A percentile compares a stretch with the other conserved stretches of the same genome.
These are phyloP conservation scores for Petrocephalus zakoni DNA, from an alignment of 2,113 vertebrate genomes.

Conservation along the genomic window DNA sequence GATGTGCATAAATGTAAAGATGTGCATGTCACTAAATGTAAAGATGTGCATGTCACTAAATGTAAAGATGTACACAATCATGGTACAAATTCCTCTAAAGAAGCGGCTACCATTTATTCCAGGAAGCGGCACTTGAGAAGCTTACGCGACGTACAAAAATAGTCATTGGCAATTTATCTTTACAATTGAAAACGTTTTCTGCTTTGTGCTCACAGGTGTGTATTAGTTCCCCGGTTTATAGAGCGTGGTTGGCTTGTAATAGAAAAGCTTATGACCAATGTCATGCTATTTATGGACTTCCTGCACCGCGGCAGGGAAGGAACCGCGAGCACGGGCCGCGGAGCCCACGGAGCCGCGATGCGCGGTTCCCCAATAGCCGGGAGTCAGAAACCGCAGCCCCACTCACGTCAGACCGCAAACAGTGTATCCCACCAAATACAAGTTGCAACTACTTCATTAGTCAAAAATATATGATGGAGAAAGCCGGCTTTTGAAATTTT, in stretches of 20 bases:
- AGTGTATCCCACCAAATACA: neutral
- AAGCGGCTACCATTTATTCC: neutral
- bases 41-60: too few relatives aligned
- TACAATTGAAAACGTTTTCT: neutral
- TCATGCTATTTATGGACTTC: neutral
- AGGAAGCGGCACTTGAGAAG: neutral
- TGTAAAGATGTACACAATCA: neutral
- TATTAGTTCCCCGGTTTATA: neutral
- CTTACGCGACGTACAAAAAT: neutral
- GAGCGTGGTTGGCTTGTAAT: neutral
- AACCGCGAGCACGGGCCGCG: neutral
- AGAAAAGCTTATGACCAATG: constrained; percentile 1
- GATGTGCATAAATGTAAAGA: too few relatives aligned
- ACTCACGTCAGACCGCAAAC: neutral
- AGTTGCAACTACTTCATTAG: neutral
- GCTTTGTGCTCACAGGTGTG: neutral
- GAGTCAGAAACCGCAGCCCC: neutral
- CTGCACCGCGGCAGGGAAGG: neutral
- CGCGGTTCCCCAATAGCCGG: neutral
- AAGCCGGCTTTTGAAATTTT: neutral
- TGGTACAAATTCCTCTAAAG: neutral
- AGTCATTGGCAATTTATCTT: neutral
- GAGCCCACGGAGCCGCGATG: neutral
- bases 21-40: too few relatives aligned
- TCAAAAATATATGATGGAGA: neutral